Conservation (phyloP, 2,888 invertebrate species). For the Bedellia somnulentella region DNA sequence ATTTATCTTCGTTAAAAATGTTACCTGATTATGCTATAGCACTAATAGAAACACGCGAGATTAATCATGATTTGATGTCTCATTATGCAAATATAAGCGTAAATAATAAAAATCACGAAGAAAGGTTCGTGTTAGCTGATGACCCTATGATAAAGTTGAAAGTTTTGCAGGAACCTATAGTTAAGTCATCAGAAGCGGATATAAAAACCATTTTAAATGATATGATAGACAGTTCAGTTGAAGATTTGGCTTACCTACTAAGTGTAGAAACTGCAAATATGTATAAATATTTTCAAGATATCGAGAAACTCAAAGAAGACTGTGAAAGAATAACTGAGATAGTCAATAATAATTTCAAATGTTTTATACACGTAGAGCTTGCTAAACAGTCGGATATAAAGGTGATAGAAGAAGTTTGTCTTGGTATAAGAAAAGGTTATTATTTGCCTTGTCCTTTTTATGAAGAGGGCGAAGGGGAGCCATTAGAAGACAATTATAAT, state of each 20-base stretch:
- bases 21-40: slow-evolving; percentile 59
- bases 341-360: slow-evolving; percentile 34
- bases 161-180: too few species aligned
- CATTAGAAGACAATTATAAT: slow-evolving; percentile 19
- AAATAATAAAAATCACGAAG: slow-evolving; percentile 22
- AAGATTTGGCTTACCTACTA: too few species aligned
- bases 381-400: slow-evolving; percentile 38
- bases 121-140: slow-evolving; percentile 22
- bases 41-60: slow-evolving; percentile 51
- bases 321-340: slow-evolving; percentile 38
- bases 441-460: slow-evolving; percentile 18
- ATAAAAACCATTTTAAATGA: too few species aligned
- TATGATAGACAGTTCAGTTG: too few species aligned
- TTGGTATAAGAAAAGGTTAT: slow-evolving; percentile 32
- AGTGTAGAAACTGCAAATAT: too few species aligned
- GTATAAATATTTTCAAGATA: slow-evolving; percentile 20
- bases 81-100: slow-evolving; percentile 30
- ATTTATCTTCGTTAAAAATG: slow-evolving; percentile 34
- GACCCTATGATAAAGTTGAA: slow-evolving; percentile 33
- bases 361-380: slow-evolving; percentile 43
- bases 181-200: too few species aligned
- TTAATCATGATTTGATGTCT: slow-evolving; percentile 26
- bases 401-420: slow-evolving; percentile 31
- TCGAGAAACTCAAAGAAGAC: slow-evolving; percentile 35
- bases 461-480: slow-evolving; percentile 25